Base-by-base conservation (phyloP, 2,113 vertebrate genomes). In the Maccullochella peelii region DNA sequence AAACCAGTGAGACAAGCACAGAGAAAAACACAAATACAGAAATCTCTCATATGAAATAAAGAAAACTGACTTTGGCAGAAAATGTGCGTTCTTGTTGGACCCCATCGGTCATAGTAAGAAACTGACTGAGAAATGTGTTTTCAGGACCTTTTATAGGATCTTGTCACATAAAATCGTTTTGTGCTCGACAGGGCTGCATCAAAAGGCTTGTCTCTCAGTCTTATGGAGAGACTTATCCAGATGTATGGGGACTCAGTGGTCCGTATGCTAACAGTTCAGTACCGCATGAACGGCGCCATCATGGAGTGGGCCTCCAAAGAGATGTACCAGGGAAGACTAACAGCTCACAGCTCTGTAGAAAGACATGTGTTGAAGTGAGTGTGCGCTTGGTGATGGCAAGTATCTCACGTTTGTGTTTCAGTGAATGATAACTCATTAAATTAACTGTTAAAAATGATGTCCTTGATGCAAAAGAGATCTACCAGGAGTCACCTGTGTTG, bases 251-350 rank as follows among this genome's bases (percentile, higher is more conserved):
- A 93, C 21, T 68, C 23, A 0, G 92, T 89, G 1, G 94, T 99
- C 85, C 95, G 93, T 30, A 98, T 97, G 95, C 95, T 99, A 75
- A 97, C 95, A 0, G 94, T 97, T 80, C 98, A 99, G 94, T 99
- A 99, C 94, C 97, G 98, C 23, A 99, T 99, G 98, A 96, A 99
- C 91, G 88, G 71, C 23, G 81, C 91, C 91, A 98, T 99, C 93
- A 97, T 97, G 96, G 88, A 86, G 0, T 99, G 98, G 98, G 97
- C 98, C 4, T 99, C 98, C 2, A 77, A 90, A 6, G 96, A 98
- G 92, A 95, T 99, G 95, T 99, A 99, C 80, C 58, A 87, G 0
- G 96, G 97, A 8, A 95, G 57, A 79, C 96, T 99, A 66, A 88
- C 80, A 0, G 97, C 98, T 0, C 98, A 99, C 95, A 89, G 94